These are phyloP conservation scores for Eubasilissa splendida DNA, from an alignment of 2,888 invertebrate species.

Conservation along the genomic window DNA sequence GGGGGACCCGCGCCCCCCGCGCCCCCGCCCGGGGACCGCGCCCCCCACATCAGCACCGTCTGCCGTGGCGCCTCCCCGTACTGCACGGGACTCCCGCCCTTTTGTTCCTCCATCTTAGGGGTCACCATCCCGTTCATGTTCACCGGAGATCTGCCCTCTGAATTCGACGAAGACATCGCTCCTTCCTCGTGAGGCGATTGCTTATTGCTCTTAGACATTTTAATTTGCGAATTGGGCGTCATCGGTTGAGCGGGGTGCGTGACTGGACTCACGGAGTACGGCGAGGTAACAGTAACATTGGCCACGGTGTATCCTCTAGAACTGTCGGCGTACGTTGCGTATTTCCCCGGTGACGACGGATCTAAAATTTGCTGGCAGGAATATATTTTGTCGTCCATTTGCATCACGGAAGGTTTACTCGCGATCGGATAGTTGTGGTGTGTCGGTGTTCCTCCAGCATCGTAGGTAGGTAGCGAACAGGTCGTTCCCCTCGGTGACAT, in stretches of 20 bases:
- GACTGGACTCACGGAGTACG: constrained; percentile 69
- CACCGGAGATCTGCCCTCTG: constrained; percentile 77
- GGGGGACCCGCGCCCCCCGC: constrained; percentile 55
- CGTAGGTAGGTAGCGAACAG: constrained; percentile 76
- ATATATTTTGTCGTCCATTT: constrained; percentile 75
- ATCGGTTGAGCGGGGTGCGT: constrained; percentile 68
- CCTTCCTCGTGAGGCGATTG: constrained; percentile 62
- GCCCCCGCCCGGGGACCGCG: constrained; percentile 66
- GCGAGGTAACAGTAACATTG: constrained; percentile 69
- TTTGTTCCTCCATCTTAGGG: constrained; percentile 76
- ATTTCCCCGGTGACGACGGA: constrained; percentile 74
- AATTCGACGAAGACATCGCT: constrained; percentile 67
- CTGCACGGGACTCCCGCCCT: constrained; percentile 62
- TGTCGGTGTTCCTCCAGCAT: constrained; percentile 64
- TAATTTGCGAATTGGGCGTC: constrained; percentile 60
- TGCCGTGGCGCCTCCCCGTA: constrained; percentile 81
- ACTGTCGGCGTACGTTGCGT: constrained; percentile 72
- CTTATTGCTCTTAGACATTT: constrained; percentile 58
- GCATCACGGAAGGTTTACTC: constrained; percentile 65
- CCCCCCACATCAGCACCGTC: constrained; percentile 95
- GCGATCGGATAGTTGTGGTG: constrained; percentile 73
- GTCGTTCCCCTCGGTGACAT: constrained; percentile 78
- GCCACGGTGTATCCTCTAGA: constrained; percentile 70
- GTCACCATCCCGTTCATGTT: constrained; percentile 71
- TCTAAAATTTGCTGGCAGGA: constrained; percentile 75